A percentile compares a stretch with the other conserved stretches of the same genome.
Evolutionary conservation across 2,113 vertebrate species (phyloP).

Genomic region (Gavialis gangeticus): DNA sequence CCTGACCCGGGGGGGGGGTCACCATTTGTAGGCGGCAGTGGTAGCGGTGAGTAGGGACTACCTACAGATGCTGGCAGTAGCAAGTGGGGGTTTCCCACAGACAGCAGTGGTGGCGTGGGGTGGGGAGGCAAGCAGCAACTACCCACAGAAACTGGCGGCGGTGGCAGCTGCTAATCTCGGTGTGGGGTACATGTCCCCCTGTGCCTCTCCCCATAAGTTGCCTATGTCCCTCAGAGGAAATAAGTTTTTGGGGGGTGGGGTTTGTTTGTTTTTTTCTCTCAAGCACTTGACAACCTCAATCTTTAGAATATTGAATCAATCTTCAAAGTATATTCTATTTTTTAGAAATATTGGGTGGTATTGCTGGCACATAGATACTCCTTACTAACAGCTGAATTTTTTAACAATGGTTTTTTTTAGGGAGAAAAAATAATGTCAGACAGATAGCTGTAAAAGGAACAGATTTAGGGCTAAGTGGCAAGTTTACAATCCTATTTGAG

Average conservation of each 20-base stretch:
- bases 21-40: no score
- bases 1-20: no score
- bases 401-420: not conserved
- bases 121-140: no score
- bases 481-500: not conserved
- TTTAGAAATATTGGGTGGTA: not conserved
- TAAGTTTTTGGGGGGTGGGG: no score
- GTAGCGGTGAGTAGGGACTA: no score
- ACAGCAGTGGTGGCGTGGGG: not conserved
- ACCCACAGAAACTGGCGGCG: no score
- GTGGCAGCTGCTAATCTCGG: no score
- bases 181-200: no score
- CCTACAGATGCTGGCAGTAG: no score
- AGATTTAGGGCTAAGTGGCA: not conserved
- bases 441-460: not conserved
- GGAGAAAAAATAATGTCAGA: not conserved
- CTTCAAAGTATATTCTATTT: not conserved
- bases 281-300: not conserved
- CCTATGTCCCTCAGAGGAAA: no score
- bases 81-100: no score
- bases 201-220: no score
- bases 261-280: not conserved
- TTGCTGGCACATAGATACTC: not conserved
- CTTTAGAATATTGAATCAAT: not conserved
- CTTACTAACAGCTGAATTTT: not conserved